Evolutionary conservation across 2,797 vertebrate genomes (phyloP).

Genomic region (Periparus ater): DNA sequence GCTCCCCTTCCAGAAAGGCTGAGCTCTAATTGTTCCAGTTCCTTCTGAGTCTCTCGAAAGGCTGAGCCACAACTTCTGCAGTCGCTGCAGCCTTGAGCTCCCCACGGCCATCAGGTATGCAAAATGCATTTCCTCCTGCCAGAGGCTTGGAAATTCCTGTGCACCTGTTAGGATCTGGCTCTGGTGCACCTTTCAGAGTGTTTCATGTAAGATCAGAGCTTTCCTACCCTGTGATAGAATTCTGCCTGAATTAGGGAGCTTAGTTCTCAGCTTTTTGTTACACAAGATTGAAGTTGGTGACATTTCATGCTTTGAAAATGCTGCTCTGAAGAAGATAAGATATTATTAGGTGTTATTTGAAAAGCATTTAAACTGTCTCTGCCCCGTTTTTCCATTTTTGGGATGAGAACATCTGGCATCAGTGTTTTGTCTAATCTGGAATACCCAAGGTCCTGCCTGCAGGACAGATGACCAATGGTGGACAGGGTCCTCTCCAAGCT

Average conservation of each 20-base stretch:
- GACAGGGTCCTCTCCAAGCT: neutral
- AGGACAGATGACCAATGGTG: neutral
- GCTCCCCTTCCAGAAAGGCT: neutral
- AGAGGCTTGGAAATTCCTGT: neutral
- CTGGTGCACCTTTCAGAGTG: neutral
- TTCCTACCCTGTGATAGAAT: neutral
- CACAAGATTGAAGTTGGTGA: neutral
- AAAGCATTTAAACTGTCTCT: neutral
- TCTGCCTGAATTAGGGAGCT: neutral
- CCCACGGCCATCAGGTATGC: neutral
- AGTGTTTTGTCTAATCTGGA: neutral
- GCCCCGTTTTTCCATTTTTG: neutral
- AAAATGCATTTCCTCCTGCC: constrained; percentile 1
- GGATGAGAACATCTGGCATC: neutral
- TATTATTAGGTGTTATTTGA: neutral
- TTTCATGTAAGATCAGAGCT: neutral
- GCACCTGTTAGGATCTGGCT: neutral
- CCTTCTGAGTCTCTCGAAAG: neutral
- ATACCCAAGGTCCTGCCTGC: neutral
- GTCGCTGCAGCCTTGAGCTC: neutral
- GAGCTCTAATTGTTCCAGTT: neutral
- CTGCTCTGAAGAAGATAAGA: neutral
- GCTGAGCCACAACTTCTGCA: neutral
- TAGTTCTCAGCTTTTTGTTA: neutral
- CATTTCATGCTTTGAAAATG: neutral